Base-by-base conservation (phyloP, 2,797 vertebrate genomes). In the Craterocephalus amniculus region DNA sequence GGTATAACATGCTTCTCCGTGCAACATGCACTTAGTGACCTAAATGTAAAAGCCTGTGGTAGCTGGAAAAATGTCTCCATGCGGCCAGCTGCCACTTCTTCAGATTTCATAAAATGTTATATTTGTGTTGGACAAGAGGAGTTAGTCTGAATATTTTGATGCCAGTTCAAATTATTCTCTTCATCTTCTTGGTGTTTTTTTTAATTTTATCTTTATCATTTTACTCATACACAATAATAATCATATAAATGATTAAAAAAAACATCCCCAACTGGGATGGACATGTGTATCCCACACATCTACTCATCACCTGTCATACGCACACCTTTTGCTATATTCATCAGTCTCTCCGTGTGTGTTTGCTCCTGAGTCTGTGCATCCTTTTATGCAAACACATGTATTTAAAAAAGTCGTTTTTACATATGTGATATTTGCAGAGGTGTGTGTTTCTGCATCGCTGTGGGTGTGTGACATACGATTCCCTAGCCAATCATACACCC, bases 401-500 rank as follows among this genome's bases (percentile, higher is more conserved):
- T 40, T 6, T 2, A 58, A 14, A 35, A 36, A 48, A 20, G 1
- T n/a, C 57, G 1, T 12, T 63, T 78, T 67, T 74, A 35, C n/a
- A 7, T 1, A 34, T 4, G 20, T 48, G 6, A 54, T 34, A 57
- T 67, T 60, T 52, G 22, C 67, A 43, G 67, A 80, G 63, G 56
- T 83, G 72, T 85, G 78, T 75, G 24, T 80, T 72, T 76, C 65
- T 74, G 76, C 48, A 36, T 79, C 72, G 10, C 8, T 62, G 84
- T 86, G 90, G 77, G 89, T 85, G 88, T 84, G 75, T 87, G 89
- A 87, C 78, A 89, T 69, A 78, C 57, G 83, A 90, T 89, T 81
- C 86, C 75, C 84, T 51, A 71, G 83, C 92, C 92, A 93, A 93
- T 94, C 92, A 89, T 68, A 75, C 34, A 63, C 38, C 83, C 64